Base-by-base conservation (phyloP, 2,113 vertebrate species). In the Eretmochelys imbricata region DNA sequence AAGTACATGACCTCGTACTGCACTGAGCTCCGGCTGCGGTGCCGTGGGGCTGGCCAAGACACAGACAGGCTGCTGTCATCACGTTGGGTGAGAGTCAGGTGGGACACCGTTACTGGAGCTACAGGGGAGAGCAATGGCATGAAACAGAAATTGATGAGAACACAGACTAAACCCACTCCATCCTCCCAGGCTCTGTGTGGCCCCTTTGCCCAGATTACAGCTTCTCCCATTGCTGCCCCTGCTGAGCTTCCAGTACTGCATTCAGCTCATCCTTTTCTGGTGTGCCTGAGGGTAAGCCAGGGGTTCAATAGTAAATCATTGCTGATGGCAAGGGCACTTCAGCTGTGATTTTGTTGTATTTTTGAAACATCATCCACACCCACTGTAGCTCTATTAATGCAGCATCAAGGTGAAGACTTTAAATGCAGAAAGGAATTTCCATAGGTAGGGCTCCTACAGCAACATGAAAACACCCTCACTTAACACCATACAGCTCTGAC, bases 1-100 rank as follows among this genome's bases (percentile, higher is more conserved):
- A 97, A 97, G 94, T 98, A 98, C 96, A 97, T 97, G 91, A 98
- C 97, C 11, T 98, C 98, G 22, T 98, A 98, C 50, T 96, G 97
- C 91, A 98, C 95, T 0, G 97, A 94, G 38, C 91, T 91, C 46
- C 92, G 84, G 90, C 97, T 98, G 65, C 96, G 97, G 42, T 96
- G 95, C 49, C 91, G 81, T 3, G 97, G 96, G 29, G 97, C 95
- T 24, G 96, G 94, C 97, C 98, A 98, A 49, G 97, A 97, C 78
- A 98, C 94, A 55, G 98, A 98, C 80, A 98, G 97, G 82, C 98
- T 98, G 3, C 94, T 98, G 89, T 98, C 97, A 84, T 98, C 97
- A 82, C 92, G 96, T n/a, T 95, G 88, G 10, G 90, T 85, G 42
- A 96, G 92, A 57, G 86, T 78, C 80, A 95, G 86, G 38, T 94